A percentile compares a stretch with the other conserved stretches of the same genome.
Conservation (phyloP, 2,797 vertebrate genomes). For the Cyprinella venusta region DNA sequence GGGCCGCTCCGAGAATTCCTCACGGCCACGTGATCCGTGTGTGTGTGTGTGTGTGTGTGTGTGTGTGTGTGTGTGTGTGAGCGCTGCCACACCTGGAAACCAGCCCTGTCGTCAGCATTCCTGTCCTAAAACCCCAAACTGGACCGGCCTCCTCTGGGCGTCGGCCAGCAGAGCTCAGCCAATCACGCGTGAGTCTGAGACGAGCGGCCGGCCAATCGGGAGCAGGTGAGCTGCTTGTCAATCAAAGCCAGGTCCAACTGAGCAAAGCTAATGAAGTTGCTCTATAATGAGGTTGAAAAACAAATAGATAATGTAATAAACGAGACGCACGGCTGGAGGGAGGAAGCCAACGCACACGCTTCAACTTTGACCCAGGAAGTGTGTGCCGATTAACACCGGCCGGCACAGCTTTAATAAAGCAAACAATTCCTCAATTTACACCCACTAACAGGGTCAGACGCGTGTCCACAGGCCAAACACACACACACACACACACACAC, state of each 20-base stretch:
- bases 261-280: conserved; percentile 64
- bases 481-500: conserved; percentile 26
- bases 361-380: conserved; percentile 76
- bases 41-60: background rate
- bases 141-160: conserved; percentile 82
- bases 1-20: no score
- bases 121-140: conserved; percentile 80
- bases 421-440: conserved; percentile 76
- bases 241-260: conserved; percentile 68
- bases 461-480: conserved; percentile 68
- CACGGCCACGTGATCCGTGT: no score
- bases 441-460: conserved; percentile 66
- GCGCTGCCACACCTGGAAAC: conserved; percentile 85
- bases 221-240: conserved; percentile 51
- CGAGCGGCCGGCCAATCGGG: conserved; percentile 58
- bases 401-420: conserved; percentile 77
- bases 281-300: conserved; percentile 54
- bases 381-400: conserved; percentile 72
- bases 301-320: conserved; percentile 42
- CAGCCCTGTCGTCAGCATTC: conserved; percentile 81
- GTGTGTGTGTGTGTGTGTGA: background rate
- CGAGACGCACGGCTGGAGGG: conserved; percentile 9
- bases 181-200: conserved; percentile 42
- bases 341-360: conserved; percentile 40
- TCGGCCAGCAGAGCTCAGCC: conserved; percentile 69